Percentiles rank a stretch among this genome's conserved stretches.
These are phyloP conservation scores for Peucedramus taeniatus DNA, from an alignment of 2,113 vertebrate genomes.

Conservation along the genomic window DNA sequence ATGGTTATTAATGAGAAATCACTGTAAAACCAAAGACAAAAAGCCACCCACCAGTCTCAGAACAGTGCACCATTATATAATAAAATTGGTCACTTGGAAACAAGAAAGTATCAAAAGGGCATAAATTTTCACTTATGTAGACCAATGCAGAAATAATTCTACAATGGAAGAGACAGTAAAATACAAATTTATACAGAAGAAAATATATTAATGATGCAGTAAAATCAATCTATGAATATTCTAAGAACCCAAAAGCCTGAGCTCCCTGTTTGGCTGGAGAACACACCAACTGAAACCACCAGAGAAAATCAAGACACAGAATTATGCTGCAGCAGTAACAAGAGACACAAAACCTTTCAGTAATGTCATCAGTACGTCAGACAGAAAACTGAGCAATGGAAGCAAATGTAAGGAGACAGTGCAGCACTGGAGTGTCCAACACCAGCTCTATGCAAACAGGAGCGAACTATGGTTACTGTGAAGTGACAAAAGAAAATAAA, in stretches of 20 bases:
- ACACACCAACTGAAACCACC: not conserved
- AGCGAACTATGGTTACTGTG: not conserved
- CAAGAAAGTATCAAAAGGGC: not conserved
- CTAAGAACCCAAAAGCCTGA: not conserved
- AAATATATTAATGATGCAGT: not conserved
- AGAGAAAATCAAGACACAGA: not conserved
- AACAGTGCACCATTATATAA: not conserved
- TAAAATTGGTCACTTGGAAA: not conserved
- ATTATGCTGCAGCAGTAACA: not conserved
- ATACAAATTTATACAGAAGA: not conserved
- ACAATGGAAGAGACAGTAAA: not conserved
- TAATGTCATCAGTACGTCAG: not conserved
- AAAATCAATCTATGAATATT: not conserved
- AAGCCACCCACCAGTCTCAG: not conserved
- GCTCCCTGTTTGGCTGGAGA: not conserved
- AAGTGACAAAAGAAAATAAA: not conserved
- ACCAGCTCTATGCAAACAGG: not conserved
- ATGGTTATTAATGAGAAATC: not conserved
- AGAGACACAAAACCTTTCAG: not conserved
- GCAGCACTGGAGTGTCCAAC: not conserved
- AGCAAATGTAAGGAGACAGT: not conserved
- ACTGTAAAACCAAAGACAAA: not conserved
- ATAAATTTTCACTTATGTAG: not conserved
- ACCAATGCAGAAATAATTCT: not conserved
- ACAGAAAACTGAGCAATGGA: not conserved